Base-by-base conservation (phyloP, 35 echinoderm and acorn worm genomes). In the Apostichopus japonicus region DNA sequence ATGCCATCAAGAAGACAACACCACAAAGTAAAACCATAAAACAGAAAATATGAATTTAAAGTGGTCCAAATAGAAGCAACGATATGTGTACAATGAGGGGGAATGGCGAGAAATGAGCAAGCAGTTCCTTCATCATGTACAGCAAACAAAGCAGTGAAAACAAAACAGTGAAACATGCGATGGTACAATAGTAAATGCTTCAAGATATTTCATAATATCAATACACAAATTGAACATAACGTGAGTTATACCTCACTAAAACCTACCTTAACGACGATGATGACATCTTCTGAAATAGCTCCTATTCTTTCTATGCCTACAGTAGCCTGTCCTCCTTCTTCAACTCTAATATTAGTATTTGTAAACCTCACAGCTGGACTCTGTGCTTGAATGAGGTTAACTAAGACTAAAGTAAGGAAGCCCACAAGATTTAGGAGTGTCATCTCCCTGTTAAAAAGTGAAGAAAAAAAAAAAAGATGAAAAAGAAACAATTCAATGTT, bases 351-450 rank as follows among this genome's bases (percentile, higher is more conserved):
- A 72, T 51, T 72, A 10, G 86, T 89, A 21, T 67, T 14, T 6
- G 0, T 8, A 65, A 89, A 89, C 86, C 86, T 89, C 3, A 89
- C 86, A 15, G 59, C 61, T 72, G 86, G 86, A 72, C 86, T 89
- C 61, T 89, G 86, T 27, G 86, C 86, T 89, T 89, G 86, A 14
- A 89, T 89, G 0, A 89, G 86, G 23, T 89, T 19, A 2, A 89
- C 86, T 51, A 72, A 33, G 22, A 89, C 17, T 52, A 72, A 8
- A 27, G 51, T 6, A 14, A 89, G 86, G 86, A 89, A 73, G 67
- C 86, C 71, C 86, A 51, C n/a, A 89, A 53, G 8, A 5, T 67
- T 23, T 23, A 8, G 59, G 7, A 89, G 86, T 4, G 6, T 25
- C 86, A 72, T 89, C 27, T 24, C 61, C 44, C 86, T 56, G 33